Percentiles rank a stretch among this genome's conserved stretches.
Evolutionary conservation across 2,888 invertebrate species (phyloP).

Genomic region (Hypercompe scribonia): DNA sequence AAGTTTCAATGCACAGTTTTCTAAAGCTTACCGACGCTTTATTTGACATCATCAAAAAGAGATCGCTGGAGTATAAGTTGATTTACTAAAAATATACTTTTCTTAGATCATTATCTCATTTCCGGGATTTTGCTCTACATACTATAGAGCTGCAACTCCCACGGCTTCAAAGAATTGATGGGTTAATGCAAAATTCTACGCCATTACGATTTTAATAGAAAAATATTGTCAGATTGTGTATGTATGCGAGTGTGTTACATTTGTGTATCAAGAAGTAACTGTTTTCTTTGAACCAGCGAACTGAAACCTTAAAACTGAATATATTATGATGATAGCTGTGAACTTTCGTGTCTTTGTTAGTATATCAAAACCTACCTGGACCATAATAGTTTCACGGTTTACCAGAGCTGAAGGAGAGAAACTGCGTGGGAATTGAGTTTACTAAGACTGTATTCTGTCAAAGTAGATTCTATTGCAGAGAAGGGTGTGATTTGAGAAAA

Average conservation of each 20-base stretch:
- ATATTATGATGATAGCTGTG: neutral
- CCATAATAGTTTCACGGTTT: too few species aligned
- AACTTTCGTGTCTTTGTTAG: neutral
- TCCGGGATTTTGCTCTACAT: slow-evolving; percentile 3
- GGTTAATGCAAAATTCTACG: slow-evolving; percentile 3
- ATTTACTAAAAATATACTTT: slow-evolving; percentile 1
- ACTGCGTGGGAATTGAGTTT: neutral
- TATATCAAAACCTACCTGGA: neutral
- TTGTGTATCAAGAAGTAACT: neutral
- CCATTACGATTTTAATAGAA: neutral
- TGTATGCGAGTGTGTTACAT: neutral
- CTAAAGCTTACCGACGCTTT: neutral
- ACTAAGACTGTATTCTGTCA: too few species aligned
- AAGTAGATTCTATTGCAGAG: too few species aligned
- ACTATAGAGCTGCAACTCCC: slow-evolving; percentile 9
- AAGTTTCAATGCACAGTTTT: neutral
- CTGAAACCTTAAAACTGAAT: too few species aligned
- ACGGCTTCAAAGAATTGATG: neutral
- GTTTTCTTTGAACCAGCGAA: neutral
- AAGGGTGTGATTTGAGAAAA: too few species aligned
- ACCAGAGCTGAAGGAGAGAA: neutral
- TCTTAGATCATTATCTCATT: neutral
- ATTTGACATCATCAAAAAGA: slow-evolving; percentile 6
- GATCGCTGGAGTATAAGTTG: slow-evolving; percentile 5
- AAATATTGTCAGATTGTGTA: neutral